Conservation (phyloP, 2,113 vertebrate genomes). For the Orthonyx spaldingii region DNA sequence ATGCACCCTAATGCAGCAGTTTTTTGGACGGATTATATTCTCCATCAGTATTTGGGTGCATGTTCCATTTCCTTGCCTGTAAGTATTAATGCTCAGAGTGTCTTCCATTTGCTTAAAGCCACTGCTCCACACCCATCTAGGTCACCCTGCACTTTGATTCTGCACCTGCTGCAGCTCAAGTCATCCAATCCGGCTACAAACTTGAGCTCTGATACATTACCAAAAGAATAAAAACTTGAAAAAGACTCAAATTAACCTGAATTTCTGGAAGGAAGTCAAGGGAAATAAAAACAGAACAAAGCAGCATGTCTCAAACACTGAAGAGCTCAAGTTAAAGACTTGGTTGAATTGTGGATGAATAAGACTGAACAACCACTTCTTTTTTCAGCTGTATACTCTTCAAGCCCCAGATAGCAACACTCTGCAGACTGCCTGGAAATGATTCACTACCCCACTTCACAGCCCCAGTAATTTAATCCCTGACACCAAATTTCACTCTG, state of each 20-base stretch:
- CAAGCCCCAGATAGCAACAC: slow-evolving; percentile 6
- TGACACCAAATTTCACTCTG: not conserved
- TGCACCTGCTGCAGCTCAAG: not conserved
- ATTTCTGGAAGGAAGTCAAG: not conserved
- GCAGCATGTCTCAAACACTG: not conserved
- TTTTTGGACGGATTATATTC: not conserved
- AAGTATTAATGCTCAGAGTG: not conserved
- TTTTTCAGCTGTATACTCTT: not conserved
- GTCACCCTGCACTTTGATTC: not conserved
- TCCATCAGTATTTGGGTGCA: not conserved
- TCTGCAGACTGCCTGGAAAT: slow-evolving; percentile 1
- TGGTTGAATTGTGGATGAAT: not conserved
- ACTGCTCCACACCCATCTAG: not conserved
- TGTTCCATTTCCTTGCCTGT: not conserved
- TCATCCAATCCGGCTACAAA: not conserved
- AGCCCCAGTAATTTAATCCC: not conserved
- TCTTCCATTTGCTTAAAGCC: not conserved
- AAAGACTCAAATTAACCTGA: not conserved
- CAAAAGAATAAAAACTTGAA: not conserved
- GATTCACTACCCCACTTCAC: not conserved
- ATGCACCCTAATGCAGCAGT: not conserved
- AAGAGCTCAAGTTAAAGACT: not conserved
- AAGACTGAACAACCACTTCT: not conserved
- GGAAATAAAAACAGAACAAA: not conserved
- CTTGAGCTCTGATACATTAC: not conserved